These are phyloP conservation scores for Nothobranchius furzeri DNA, from an alignment of 2,113 vertebrate genomes.

Conservation along the genomic window DNA sequence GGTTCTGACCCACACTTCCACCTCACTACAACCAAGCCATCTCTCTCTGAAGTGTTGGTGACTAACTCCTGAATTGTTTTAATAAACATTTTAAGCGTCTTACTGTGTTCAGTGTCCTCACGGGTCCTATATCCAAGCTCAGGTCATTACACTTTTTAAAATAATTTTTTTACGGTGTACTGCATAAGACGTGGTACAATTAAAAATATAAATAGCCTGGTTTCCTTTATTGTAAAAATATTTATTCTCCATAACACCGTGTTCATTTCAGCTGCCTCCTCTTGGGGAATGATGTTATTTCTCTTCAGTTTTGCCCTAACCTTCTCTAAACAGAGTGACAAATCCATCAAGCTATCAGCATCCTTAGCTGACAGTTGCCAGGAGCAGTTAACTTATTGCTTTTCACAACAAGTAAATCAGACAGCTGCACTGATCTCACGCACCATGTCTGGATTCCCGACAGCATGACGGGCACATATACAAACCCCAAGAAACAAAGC, in stretches of 20 bases:
- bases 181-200: neutral
- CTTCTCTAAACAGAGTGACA: slow-evolving; percentile 5
- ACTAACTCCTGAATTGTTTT: no score
- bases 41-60: no score
- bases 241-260: neutral
- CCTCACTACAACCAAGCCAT: no score
- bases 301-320: neutral
- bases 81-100: no score
- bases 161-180: neutral
- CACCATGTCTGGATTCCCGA: neutral
- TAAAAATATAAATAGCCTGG: neutral
- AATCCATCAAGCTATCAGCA: slow-evolving; percentile 7
- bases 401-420: neutral
- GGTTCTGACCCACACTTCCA: no score
- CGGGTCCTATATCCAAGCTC: no score
- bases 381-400: slow-evolving; percentile 5
- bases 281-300: slow-evolving; percentile 2
- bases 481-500: neutral
- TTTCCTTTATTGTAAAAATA: neutral
- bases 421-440: neutral
- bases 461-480: neutral
- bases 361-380: slow-evolving; percentile 9
- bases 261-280: neutral
- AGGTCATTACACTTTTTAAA: no score
- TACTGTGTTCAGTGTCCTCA: no score